phyloP scores from a whole-genome alignment of 2,113 vertebrate genomes.

The Eclectus roratus region DNA sequence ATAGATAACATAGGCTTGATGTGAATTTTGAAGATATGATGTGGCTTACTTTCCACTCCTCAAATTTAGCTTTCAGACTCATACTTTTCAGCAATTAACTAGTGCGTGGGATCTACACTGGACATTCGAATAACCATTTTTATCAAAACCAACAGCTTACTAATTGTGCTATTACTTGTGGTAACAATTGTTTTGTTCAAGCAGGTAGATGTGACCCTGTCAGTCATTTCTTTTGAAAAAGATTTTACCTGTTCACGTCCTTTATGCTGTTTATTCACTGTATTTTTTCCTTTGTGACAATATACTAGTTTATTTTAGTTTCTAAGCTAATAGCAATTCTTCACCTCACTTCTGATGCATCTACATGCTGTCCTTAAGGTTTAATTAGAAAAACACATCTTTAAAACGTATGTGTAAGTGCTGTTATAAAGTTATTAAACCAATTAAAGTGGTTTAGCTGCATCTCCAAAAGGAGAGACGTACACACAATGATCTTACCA shows the following conservation, averaged over 20 bases:
- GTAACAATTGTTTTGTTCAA: not conserved
- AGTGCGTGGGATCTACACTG: not conserved
- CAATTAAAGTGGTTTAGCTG: not conserved
- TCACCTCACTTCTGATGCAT: not conserved
- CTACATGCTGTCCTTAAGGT: not conserved
- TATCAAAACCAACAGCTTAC: not conserved
- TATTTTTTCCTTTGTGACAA: not conserved
- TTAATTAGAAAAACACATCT: not conserved
- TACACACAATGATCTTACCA: slow-evolving; percentile 65
- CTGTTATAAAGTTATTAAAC: not conserved
- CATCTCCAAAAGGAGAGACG: not conserved
- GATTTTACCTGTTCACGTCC: not conserved
- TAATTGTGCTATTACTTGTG: not conserved
- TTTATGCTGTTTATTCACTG: not conserved
- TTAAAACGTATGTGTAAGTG: not conserved
- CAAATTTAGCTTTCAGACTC: not conserved
- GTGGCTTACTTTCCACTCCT: not conserved
- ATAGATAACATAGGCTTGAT: not conserved
- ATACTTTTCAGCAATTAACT: not conserved
- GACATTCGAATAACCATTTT: not conserved
- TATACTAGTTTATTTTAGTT: not conserved
- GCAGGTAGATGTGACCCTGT: not conserved
- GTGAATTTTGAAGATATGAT: not conserved
- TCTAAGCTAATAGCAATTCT: not conserved
- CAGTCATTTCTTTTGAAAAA: not conserved